Percentiles rank a stretch among this genome's conserved stretches.
Conservation (phyloP, 1,140 invertebrate species). For the Platyscapa corneri region DNA sequence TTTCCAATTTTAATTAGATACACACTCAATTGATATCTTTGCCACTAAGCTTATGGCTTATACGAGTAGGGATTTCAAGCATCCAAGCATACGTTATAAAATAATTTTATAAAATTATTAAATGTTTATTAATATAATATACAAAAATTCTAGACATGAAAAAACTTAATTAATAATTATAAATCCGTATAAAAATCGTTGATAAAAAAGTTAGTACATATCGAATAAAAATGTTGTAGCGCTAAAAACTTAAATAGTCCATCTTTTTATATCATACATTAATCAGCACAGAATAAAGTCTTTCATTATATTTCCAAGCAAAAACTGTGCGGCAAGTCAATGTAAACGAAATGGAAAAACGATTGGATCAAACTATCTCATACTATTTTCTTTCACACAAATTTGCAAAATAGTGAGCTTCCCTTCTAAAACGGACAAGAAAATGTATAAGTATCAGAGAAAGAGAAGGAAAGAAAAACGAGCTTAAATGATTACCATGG, state of each 20-base stretch:
- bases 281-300: neutral
- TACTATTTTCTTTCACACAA: neutral
- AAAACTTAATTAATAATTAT: neutral
- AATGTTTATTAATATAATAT: neutral
- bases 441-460: neutral
- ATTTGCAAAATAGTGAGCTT: neutral
- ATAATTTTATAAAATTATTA: neutral
- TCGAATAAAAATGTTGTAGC: neutral
- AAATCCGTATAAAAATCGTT: too few relatives aligned
- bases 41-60: neutral
- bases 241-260: neutral
- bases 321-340: neutral
- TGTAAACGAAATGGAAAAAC: neutral
- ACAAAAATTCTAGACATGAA: too few relatives aligned
- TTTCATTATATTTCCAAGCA: neutral
- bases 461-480: neutral
- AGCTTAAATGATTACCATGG: conserved; percentile 15
- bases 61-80: neutral
- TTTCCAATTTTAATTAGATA: neutral
- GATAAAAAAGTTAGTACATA: neutral
- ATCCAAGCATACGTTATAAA: neutral
- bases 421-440: neutral
- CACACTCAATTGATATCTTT: neutral
- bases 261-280: neutral
- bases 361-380: neutral